Conservation (phyloP, 1,140 invertebrate genomes). For the Listronotus bonariensis region DNA sequence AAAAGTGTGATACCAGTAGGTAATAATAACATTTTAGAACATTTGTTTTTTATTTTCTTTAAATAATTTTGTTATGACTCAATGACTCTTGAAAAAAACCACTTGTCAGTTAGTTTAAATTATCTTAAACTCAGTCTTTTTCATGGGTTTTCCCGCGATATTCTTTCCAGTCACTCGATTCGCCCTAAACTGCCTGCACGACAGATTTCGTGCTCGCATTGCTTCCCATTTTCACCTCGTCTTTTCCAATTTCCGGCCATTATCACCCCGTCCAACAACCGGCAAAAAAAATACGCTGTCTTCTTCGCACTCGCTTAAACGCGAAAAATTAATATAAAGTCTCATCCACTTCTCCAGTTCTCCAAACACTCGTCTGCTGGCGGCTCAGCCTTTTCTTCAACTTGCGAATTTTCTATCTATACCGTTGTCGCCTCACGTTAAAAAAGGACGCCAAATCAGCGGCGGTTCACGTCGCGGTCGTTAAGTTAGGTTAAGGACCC, state of each 20-base stretch:
- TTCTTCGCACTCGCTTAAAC: constrained; percentile 5
- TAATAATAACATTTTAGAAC: too few species aligned
- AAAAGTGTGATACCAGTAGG: too few species aligned
- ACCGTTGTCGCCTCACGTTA: neutral
- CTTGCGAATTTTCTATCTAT: neutral
- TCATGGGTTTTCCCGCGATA: too few species aligned
- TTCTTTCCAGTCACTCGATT: too few species aligned
- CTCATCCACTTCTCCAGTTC: constrained; percentile 2
- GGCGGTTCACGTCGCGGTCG: constrained; percentile 49
- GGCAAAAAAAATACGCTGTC: neutral
- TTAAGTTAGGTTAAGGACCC: constrained; percentile 56
- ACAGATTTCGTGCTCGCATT: too few species aligned
- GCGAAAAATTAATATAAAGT: constrained; percentile 8
- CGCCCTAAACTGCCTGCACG: too few species aligned
- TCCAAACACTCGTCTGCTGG: constrained; percentile 1
- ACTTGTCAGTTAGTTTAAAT: too few species aligned
- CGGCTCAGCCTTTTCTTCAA: neutral
- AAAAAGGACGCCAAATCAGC: constrained; percentile 31
- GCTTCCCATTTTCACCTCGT: too few species aligned
- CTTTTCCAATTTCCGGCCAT: constrained; percentile 1
- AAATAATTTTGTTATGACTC: too few species aligned
- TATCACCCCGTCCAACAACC: constrained; percentile 2
- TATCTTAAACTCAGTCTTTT: too few species aligned
- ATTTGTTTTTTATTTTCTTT: too few species aligned
- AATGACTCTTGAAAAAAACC: too few species aligned